Conservation (phyloP, 2,888 invertebrate genomes). For the Caprella mutica region DNA sequence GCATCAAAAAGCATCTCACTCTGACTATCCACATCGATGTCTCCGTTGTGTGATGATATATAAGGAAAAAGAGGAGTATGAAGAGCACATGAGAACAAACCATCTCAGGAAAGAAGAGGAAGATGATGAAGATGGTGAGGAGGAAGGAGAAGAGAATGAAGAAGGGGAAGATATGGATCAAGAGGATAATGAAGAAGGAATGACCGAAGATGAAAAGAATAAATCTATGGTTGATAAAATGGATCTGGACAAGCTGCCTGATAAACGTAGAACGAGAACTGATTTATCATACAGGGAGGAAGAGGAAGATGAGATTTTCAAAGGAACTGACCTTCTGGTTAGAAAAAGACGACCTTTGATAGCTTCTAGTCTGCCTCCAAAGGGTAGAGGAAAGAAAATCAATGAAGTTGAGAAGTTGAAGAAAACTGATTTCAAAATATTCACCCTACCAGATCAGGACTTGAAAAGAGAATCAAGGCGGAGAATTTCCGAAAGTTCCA, state of each 20-base stretch:
- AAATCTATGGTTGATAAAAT: background rate
- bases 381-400: background rate
- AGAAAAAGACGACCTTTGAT: background rate
- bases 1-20: constrained; percentile 28
- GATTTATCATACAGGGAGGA: constrained; percentile 13
- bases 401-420: constrained; percentile 10
- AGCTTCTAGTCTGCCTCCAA: background rate
- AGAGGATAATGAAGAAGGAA: constrained; percentile 7
- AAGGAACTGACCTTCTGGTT: background rate
- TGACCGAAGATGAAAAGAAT: background rate
- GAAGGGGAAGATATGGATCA: constrained; percentile 7
- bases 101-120: constrained; percentile 21
- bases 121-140: constrained; percentile 22
- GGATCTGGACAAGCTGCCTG: background rate
- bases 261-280: constrained; percentile 3
- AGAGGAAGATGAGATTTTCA: constrained; percentile 7
- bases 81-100: constrained; percentile 17
- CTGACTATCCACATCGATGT: constrained; percentile 22
- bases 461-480: constrained; percentile 1
- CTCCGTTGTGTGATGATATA: constrained; percentile 20
- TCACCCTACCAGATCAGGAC: background rate
- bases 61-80: constrained; percentile 16
- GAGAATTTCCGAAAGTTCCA: background rate
- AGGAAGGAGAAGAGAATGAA: constrained; percentile 7
- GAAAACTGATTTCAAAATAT: constrained; percentile 7